Percentiles rank a stretch among this genome's conserved stretches.
Conservation (phyloP, 2,113 vertebrate species). For the Equus przewalskii region DNA sequence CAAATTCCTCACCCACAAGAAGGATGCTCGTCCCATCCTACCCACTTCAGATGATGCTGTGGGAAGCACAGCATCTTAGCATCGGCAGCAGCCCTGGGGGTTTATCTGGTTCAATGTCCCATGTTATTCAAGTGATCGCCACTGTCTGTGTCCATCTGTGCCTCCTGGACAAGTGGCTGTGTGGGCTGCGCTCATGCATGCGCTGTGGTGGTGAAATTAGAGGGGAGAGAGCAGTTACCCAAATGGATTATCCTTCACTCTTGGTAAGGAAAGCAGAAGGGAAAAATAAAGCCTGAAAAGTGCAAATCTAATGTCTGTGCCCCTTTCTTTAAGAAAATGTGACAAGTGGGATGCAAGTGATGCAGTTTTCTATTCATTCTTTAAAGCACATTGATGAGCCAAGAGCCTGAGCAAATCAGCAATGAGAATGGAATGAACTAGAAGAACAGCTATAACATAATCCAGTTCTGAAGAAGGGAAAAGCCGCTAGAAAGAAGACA, state of each 20-base stretch:
- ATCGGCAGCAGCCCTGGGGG: fast-evolving
- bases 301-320: not conserved
- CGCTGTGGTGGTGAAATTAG: not conserved
- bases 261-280: not conserved
- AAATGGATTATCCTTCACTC: not conserved
- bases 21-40: not conserved
- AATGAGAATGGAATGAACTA: constrained; percentile 33
- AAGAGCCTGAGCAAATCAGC: not conserved
- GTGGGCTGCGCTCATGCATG: not conserved
- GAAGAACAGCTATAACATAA: constrained; percentile 19
- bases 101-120: not conserved
- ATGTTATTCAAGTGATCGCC: not conserved
- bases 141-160: too few species aligned
- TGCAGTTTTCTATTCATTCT: not conserved
- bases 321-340: not conserved
- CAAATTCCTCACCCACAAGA: not conserved
- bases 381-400: not conserved
- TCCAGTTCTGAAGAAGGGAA: not conserved
- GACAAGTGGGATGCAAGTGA: too few species aligned
- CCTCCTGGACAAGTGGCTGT: not conserved
- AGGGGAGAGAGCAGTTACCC: not conserved
- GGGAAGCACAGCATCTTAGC: not conserved
- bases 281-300: not conserved
- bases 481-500: not conserved
- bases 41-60: not conserved